phyloP scores from a whole-genome alignment of 2,113 vertebrate species.

The Cinclus mexicanus region DNA sequence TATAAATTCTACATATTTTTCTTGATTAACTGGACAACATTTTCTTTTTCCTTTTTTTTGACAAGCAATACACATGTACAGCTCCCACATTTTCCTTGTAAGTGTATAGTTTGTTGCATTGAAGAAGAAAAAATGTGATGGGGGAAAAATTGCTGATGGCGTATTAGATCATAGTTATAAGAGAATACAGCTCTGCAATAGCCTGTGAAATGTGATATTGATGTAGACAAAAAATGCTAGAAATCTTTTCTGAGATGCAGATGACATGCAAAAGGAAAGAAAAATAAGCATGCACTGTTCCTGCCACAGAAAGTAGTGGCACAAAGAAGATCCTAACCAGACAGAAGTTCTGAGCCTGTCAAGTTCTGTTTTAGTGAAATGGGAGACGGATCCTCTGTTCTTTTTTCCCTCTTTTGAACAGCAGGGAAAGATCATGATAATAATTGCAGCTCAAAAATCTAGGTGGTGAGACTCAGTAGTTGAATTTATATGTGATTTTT shows the following conservation, averaged over 20 bases:
- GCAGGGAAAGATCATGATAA: background rate
- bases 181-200: background rate
- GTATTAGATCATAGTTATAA: background rate
- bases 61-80: background rate
- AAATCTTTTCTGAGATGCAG: background rate
- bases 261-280: background rate
- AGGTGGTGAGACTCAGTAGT: background rate
- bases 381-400: slow-evolving; percentile 21
- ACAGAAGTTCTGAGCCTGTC: slow-evolving; percentile 36
- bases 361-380: slow-evolving; percentile 5
- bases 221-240: background rate
- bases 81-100: background rate
- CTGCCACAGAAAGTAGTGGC: background rate
- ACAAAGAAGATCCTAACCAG: slow-evolving; percentile 21
- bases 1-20: background rate
- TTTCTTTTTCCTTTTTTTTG: background rate
- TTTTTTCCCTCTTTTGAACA: slow-evolving; percentile 2
- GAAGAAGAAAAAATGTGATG: background rate
- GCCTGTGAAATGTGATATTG: background rate
- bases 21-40: background rate
- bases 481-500: background rate
- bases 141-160: background rate
- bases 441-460: background rate
- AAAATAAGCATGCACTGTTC: background rate
- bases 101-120: background rate